Evolutionary conservation across 2,797 vertebrate species (phyloP), one percentile per base, ranked within the genome.

Genomic region (Chaunax sp.): DNA sequence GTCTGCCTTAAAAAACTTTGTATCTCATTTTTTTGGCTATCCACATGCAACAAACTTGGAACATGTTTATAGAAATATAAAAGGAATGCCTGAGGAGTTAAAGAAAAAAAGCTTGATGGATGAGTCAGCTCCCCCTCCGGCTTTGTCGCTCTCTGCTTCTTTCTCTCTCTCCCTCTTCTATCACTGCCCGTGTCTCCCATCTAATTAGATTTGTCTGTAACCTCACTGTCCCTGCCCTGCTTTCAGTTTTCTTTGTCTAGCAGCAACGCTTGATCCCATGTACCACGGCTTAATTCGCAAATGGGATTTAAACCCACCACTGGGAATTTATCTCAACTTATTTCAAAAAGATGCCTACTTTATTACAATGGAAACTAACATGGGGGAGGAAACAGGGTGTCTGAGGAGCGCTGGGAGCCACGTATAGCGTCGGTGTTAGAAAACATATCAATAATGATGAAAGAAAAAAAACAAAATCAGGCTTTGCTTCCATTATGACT

Each of bases 181-280:
- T 78, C 66, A 63, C 77, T 80, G 75, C 60, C 72, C 82, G 33
- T 70, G 64, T 81, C 73, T 81, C 69, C n/a, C 66, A 73, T 81
- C 79, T 89, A 88, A 89, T 89, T 87, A 87, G 80, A 86, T 87
- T 77, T 76, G 75, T 83, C 81, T 86, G 77, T 83, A 90, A 87
- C 86, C 85, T 87, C 77, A 69, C 75, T 80, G 69, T 85, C 84
- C 61, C 80, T 81, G 73, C 58, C 69, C 61, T 3, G 75, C 80
- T 84, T 77, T 86, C 47, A 57, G 22, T 64, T 85, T 80, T 67
- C 77, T 86, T 87, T 88, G 84, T 89, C 74, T 82, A 64, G 71
- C 78, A 81, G 74, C 64, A 65, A 45, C 35, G 52, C 76, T 87
- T 87, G 85, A 88, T 84, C 80, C 75, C 64, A 40, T 72, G 72